phyloP scores from a whole-genome alignment of 2,113 vertebrate species.

The Silurus meridionalis region DNA sequence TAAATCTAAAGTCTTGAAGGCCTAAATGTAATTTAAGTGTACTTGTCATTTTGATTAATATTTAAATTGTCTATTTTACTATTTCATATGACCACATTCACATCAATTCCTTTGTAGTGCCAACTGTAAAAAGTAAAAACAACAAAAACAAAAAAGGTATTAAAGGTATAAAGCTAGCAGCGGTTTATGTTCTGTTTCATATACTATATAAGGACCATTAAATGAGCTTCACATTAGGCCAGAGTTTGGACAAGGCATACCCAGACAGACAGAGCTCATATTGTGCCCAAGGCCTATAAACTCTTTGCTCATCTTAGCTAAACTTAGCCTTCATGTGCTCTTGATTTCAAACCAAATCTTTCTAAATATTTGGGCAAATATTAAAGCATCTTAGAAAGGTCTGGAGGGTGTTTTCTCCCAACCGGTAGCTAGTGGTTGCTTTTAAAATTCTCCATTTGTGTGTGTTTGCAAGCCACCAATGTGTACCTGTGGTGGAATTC shows the following conservation, averaged over 20 bases:
- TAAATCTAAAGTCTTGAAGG: not conserved
- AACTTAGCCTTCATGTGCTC: constrained; percentile 34
- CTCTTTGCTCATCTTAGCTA: constrained; percentile 36
- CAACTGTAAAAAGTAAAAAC: not conserved
- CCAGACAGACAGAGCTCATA: constrained; percentile 29
- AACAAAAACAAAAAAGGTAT: no score
- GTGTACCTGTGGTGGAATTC: constrained; percentile 36
- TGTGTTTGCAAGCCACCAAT: constrained; percentile 25
- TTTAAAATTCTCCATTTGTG: constrained; percentile 28
- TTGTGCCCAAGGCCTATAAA: not conserved
- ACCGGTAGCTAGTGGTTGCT: not conserved
- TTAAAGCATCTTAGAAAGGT: constrained; percentile 15
- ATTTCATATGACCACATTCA: not conserved
- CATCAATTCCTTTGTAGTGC: not conserved
- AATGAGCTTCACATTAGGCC: not conserved
- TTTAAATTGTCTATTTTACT: not conserved
- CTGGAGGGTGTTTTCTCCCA: not conserved
- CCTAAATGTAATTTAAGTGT: not conserved
- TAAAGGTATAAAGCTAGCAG: constrained; percentile 1
- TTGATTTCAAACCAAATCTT: constrained; percentile 40
- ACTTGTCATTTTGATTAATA: constrained; percentile 6
- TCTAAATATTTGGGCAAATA: constrained; percentile 45
- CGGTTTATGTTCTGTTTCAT: constrained; percentile 31
- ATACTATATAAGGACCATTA: not conserved
- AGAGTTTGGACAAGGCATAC: not conserved